A percentile compares a stretch with the other conserved stretches of the same genome.
phyloP scores from a whole-genome alignment of 2,113 vertebrate species.

The Perognathus longimembris region DNA sequence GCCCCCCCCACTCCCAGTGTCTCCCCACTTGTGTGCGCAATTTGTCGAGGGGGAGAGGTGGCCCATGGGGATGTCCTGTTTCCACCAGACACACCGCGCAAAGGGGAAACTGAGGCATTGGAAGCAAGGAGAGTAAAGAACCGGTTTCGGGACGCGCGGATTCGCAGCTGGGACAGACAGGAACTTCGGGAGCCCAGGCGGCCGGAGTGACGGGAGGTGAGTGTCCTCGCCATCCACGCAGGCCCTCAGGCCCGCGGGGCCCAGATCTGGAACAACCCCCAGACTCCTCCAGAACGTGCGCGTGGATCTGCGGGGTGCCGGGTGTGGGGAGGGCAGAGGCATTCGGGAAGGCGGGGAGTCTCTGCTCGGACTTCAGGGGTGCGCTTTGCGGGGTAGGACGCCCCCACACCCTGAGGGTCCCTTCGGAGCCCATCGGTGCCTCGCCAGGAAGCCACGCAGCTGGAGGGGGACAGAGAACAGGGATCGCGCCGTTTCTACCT shows the following conservation, averaged over 20 bases:
- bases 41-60: constrained; percentile 57
- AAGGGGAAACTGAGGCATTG: constrained; percentile 63
- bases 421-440: too few species aligned
- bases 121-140: constrained; percentile 60
- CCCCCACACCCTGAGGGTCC: not conserved
- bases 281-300: not conserved
- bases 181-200: constrained; percentile 52
- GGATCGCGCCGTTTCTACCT: not conserved
- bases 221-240: not conserved
- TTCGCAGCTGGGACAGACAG: not conserved
- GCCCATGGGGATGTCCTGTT: constrained; percentile 81
- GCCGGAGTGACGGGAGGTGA: constrained; percentile 58
- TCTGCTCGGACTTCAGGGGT: not conserved
- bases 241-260: fast-evolving
- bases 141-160: not conserved
- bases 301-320: not conserved
- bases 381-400: not conserved
- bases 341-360: not conserved
- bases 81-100: constrained; percentile 69
- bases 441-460: not conserved
- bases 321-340: not conserved
- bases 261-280: not conserved
- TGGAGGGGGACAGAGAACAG: not conserved
- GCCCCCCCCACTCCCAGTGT: constrained; percentile 59
- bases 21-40: constrained; percentile 57